A percentile compares a stretch with the other conserved stretches of the same genome.
Conservation (phyloP, 2,888 invertebrate genomes). For the Pandemis corylana region DNA sequence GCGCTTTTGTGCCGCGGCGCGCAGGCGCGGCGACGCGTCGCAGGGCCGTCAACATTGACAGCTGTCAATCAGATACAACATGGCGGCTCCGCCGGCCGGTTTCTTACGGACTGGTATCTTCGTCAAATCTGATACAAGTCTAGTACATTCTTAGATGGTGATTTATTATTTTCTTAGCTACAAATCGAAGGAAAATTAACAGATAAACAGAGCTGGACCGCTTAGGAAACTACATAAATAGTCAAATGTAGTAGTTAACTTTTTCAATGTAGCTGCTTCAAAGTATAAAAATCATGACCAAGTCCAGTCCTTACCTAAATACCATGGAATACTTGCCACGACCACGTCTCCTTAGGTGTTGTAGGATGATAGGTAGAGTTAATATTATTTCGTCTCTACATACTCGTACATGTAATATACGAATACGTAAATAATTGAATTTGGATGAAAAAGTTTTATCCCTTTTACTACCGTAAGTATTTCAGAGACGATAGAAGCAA, state of each 20-base stretch:
- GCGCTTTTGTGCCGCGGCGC: slow-evolving; percentile 59
- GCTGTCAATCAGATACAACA: slow-evolving; percentile 84
- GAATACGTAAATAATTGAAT: neutral
- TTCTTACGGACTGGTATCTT: slow-evolving; percentile 63
- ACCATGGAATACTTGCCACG: too few relatives aligned
- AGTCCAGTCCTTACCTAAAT: too few relatives aligned
- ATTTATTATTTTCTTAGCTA: slow-evolving; percentile 32
- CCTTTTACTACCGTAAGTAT: too few relatives aligned
- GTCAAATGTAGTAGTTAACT: too few relatives aligned
- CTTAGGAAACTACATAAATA: too few relatives aligned
- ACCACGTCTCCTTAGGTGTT: too few relatives aligned
- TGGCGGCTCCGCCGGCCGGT: slow-evolving; percentile 74
- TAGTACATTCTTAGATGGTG: slow-evolving; percentile 28
- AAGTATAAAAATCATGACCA: too few relatives aligned
- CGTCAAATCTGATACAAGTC: slow-evolving; percentile 61
- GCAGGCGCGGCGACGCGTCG: slow-evolving; percentile 81
- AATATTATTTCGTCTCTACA: neutral
- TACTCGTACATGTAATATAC: neutral
- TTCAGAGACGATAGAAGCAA: too few relatives aligned
- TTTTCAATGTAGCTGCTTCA: too few relatives aligned
- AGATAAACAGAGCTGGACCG: too few relatives aligned
- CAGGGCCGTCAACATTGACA: slow-evolving; percentile 83
- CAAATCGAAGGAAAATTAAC: slow-evolving; percentile 15
- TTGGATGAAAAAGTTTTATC: too few relatives aligned
- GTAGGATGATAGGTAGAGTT: too few relatives aligned